Evolutionary conservation across 2,797 vertebrate genomes (phyloP).

Genomic region (Syndactyla subalaris): DNA sequence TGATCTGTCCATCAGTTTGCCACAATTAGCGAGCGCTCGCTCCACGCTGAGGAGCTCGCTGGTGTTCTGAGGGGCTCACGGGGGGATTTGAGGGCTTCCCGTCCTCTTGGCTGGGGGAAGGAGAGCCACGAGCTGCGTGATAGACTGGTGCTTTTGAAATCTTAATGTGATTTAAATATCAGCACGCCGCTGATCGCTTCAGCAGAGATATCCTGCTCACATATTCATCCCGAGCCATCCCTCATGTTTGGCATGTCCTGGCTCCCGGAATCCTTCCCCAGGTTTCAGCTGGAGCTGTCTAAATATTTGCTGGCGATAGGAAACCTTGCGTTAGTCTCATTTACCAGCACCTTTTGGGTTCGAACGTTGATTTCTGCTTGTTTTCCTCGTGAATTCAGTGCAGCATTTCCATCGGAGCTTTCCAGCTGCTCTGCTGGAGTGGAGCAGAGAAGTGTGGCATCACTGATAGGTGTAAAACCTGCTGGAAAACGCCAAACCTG

Average conservation of each 20-base stretch:
- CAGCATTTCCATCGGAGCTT: neutral
- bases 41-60: neutral
- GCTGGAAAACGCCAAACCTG: neutral
- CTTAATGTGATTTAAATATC: slow-evolving; percentile 48
- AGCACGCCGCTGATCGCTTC: neutral
- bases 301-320: neutral
- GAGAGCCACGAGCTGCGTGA: neutral
- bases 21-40: slow-evolving; percentile 2
- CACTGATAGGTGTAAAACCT: neutral
- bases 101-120: neutral
- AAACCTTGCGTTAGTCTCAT: neutral
- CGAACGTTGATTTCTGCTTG: slow-evolving; percentile 26
- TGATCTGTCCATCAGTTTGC: slow-evolving; percentile 32
- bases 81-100: neutral
- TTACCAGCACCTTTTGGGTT: neutral
- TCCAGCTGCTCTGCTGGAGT: neutral
- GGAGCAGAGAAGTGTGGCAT: neutral
- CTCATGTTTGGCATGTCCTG: slow-evolving; percentile 1
- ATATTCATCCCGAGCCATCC: neutral
- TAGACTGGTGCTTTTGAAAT: slow-evolving; percentile 37
- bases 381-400: slow-evolving; percentile 18
- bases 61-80: neutral
- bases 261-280: neutral
- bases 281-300: neutral
- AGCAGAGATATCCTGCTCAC: slow-evolving; percentile 33